A percentile compares a stretch with the other conserved stretches of the same genome.
Evolutionary conservation across 2,888 invertebrate genomes (phyloP).

Genomic region (Xestia c-nigrum): DNA sequence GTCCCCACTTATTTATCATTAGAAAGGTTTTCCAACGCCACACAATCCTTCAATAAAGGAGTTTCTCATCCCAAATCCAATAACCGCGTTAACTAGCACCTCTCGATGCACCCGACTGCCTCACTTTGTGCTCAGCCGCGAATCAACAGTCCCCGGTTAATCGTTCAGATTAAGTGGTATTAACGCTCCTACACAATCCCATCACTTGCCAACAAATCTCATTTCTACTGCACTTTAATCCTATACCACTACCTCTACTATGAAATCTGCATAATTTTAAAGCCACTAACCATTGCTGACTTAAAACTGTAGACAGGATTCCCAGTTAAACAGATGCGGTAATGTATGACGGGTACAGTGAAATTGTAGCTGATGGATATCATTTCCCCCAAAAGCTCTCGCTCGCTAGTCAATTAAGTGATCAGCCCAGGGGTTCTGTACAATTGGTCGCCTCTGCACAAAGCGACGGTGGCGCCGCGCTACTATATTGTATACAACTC

Average conservation of each 20-base stretch:
- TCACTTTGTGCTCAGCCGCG: constrained; percentile 73
- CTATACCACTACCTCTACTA: constrained; percentile 59
- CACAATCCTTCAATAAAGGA: constrained; percentile 24
- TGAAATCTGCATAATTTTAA: constrained; percentile 41
- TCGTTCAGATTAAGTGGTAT: constrained; percentile 85
- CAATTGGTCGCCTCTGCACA: constrained; percentile 90
- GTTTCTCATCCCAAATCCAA: constrained; percentile 69
- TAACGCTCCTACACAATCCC: constrained; percentile 84
- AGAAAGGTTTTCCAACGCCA: neutral
- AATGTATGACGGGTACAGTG: constrained; percentile 66
- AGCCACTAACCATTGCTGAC: constrained; percentile 64
- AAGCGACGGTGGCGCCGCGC: constrained; percentile 82
- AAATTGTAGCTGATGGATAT: constrained; percentile 56
- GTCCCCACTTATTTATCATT: neutral
- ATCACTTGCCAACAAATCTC: constrained; percentile 87
- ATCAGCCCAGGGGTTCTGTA: constrained; percentile 89
- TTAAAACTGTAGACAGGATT: neutral
- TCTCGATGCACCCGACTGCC: constrained; percentile 69
- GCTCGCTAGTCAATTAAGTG: constrained; percentile 89
- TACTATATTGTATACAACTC: constrained; percentile 75
- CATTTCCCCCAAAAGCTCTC: constrained; percentile 81
- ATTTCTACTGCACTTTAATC: constrained; percentile 88
- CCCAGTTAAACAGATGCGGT: constrained; percentile 45
- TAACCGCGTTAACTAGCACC: constrained; percentile 63
- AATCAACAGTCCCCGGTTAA: constrained; percentile 78